Percentiles rank a stretch among this genome's conserved stretches.
These are phyloP conservation scores for Tethea ocularis DNA, from an alignment of 2,888 invertebrate species.

Conservation along the genomic window DNA sequence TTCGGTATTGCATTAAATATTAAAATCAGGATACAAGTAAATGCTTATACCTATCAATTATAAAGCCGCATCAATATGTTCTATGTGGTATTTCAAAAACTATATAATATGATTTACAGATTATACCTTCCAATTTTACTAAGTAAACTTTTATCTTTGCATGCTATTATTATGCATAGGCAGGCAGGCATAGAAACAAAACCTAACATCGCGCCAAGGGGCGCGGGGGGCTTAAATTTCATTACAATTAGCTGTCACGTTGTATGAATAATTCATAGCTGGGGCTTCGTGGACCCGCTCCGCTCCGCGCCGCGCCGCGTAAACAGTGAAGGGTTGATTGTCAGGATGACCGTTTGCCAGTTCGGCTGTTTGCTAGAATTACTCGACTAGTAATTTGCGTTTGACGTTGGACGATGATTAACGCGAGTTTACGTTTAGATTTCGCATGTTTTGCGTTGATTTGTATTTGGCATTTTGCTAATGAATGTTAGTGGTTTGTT, in stretches of 20 bases:
- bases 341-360: slow-evolving; percentile 56
- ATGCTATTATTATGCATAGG: neutral
- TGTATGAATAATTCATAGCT: slow-evolving; percentile 76
- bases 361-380: slow-evolving; percentile 60
- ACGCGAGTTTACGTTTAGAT: slow-evolving; percentile 25
- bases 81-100: too few species aligned
- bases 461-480: slow-evolving; percentile 15
- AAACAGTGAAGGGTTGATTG: slow-evolving; percentile 79
- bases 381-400: slow-evolving; percentile 61
- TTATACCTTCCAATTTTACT: too few species aligned
- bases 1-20: too few species aligned
- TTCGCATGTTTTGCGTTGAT: slow-evolving; percentile 28
- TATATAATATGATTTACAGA: too few species aligned
- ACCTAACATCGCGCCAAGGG: slow-evolving; percentile 21
- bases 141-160: too few species aligned
- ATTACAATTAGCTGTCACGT: slow-evolving; percentile 80
- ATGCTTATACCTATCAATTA: too few species aligned
- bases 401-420: slow-evolving; percentile 52
- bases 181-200: slow-evolving; percentile 33
- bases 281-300: slow-evolving; percentile 43
- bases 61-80: too few species aligned
- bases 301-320: slow-evolving; percentile 39
- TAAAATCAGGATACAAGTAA: too few species aligned
- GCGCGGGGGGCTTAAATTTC: slow-evolving; percentile 72
- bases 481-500: neutral